A percentile compares a stretch with the other conserved stretches of the same genome.
Conservation (phyloP, 2,888 invertebrate species). For the Bellardia bayeri region DNA sequence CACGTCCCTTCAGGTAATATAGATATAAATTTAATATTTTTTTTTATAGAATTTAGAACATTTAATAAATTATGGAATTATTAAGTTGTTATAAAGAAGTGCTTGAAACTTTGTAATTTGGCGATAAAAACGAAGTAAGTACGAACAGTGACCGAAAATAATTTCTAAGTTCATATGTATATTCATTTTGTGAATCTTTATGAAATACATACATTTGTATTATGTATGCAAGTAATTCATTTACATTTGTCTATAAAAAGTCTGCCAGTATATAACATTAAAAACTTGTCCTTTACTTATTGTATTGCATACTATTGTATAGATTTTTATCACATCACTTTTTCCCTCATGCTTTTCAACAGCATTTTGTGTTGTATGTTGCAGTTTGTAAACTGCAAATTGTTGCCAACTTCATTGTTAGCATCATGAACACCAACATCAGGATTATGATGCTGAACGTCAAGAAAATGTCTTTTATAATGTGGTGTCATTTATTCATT, state of each 20-base stretch:
- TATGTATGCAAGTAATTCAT: neutral
- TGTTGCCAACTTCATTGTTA: constrained; percentile 67
- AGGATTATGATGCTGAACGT: constrained; percentile 60
- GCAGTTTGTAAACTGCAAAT: constrained; percentile 56
- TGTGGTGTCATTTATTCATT: constrained; percentile 68
- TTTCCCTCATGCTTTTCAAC: constrained; percentile 12
- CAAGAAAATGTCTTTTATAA: constrained; percentile 61
- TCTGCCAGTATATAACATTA: constrained; percentile 25
- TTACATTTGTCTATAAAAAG: constrained; percentile 20
- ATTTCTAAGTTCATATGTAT: too few relatives aligned
- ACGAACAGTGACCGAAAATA: too few relatives aligned
- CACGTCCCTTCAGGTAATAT: too few relatives aligned
- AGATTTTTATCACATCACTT: constrained; percentile 24
- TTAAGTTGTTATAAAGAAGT: too few relatives aligned
- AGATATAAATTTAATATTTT: too few relatives aligned
- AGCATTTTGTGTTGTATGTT: constrained; percentile 39
- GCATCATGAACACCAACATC: constrained; percentile 46
- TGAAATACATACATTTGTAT: neutral
- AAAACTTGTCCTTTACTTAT: constrained; percentile 35
- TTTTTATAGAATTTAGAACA: too few relatives aligned
- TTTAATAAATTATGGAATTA: too few relatives aligned
- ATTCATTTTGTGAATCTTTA: too few relatives aligned
- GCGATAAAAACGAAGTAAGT: too few relatives aligned
- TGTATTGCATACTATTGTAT: constrained; percentile 5
- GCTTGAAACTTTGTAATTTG: too few relatives aligned